Percentiles rank a stretch among this genome's conserved stretches.
Evolutionary conservation across 2,888 invertebrate genomes (phyloP).

Genomic region (Torymus texanus): DNA sequence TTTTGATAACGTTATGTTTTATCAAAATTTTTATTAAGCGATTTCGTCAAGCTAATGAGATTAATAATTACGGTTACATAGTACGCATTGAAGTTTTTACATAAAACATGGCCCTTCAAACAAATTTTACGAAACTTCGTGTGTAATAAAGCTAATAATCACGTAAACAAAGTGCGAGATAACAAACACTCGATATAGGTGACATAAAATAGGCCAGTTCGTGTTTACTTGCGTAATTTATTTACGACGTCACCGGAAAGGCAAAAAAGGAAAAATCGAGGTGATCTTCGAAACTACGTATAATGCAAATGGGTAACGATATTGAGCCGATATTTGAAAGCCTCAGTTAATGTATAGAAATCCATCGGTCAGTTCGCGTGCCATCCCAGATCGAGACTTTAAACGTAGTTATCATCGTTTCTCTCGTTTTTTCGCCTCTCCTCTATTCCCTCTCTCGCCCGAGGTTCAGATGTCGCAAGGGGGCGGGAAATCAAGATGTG

Average conservation of each 20-base stretch:
- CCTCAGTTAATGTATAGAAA: slow-evolving; percentile 57
- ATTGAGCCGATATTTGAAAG: slow-evolving; percentile 43
- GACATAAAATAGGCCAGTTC: no score
- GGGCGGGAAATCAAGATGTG: slow-evolving; percentile 46
- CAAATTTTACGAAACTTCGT: no score
- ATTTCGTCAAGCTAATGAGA: neutral
- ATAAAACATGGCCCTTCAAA: no score
- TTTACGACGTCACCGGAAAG: no score
- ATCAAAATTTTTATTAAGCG: neutral
- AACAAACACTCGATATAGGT: no score
- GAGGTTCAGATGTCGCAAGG: neutral
- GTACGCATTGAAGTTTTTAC: no score
- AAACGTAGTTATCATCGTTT: slow-evolving; percentile 53
- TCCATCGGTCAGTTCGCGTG: slow-evolving; percentile 55
- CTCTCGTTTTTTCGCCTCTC: slow-evolving; percentile 20
- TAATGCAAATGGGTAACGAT: slow-evolving; percentile 27
- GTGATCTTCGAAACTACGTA: neutral
- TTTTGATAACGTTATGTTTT: no score
- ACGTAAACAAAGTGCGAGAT: no score
- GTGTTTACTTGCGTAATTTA: no score
- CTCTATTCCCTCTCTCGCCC: neutral
- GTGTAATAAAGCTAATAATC: no score
- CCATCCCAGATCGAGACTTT: slow-evolving; percentile 55
- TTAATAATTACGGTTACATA: no score
- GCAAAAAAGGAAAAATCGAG: no score